Evolutionary conservation across 2,888 invertebrate genomes (phyloP).

Genomic region (Rhingia campestris): DNA sequence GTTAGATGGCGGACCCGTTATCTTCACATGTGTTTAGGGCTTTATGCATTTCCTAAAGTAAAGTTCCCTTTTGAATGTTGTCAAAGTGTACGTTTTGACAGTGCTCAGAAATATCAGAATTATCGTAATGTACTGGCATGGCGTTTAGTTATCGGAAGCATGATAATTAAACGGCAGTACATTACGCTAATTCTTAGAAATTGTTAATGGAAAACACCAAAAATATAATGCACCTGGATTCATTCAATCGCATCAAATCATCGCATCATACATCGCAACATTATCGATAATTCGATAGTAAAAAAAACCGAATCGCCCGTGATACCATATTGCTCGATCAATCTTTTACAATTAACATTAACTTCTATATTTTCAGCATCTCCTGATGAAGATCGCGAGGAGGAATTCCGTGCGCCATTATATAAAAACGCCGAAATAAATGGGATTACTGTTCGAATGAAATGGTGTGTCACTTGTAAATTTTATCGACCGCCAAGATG

Average conservation of each 20-base stretch:
- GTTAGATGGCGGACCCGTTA: no score
- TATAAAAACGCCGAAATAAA: conserved; percentile 99
- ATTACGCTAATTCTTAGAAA: no score
- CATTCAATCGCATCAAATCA: conserved; percentile 1
- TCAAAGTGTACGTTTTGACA: no score
- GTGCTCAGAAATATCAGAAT: no score
- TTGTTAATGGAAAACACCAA: neutral
- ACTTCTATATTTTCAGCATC: conserved; percentile 86
- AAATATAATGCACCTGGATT: neutral
- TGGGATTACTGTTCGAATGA: conserved; percentile 99
- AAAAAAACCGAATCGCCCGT: neutral
- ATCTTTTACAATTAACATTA: conserved; percentile 68
- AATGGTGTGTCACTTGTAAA: conserved; percentile 99
- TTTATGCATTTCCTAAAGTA: no score
- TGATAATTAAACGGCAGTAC: no score
- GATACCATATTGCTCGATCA: neutral
- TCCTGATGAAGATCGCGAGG: conserved; percentile 98
- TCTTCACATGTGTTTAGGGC: no score
- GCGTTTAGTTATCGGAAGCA: no score
- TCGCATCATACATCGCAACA: neutral
- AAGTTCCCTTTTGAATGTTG: no score
- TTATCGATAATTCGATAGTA: neutral
- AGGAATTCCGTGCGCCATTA: conserved; percentile 97
- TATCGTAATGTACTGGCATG: no score
- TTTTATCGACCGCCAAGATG: conserved; percentile 99